phyloP scores from a whole-genome alignment of 92 coral and sea anemone species.

The Heteractis magnifica region DNA sequence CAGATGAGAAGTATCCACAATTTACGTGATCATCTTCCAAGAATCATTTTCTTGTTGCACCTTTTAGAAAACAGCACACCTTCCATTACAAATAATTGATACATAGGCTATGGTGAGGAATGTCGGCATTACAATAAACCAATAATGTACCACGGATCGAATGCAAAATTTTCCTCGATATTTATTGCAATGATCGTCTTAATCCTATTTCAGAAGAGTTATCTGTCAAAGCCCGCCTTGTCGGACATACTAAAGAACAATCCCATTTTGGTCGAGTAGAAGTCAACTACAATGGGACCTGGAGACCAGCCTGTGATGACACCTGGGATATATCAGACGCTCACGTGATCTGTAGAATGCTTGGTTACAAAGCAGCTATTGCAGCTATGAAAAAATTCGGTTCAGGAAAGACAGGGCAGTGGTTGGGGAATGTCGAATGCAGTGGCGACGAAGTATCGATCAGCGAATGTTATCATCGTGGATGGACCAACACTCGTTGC shows the following conservation, averaged over 20 bases:
- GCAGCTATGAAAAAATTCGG: not conserved
- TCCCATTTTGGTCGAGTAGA: not conserved
- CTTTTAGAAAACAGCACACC: no score
- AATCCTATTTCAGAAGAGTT: not conserved
- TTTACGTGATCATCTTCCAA: no score
- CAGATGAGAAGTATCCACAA: no score
- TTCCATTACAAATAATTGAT: no score
- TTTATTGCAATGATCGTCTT: no score
- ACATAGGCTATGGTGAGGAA: no score
- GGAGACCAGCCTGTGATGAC: conserved; percentile 11
- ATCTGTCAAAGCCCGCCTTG: not conserved
- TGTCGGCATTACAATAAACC: no score
- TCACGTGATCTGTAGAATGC: conserved; percentile 10
- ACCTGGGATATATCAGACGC: conserved; percentile 10
- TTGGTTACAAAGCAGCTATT: conserved; percentile 4
- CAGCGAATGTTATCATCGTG: not conserved
- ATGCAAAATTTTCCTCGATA: not conserved
- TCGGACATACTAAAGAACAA: not conserved
- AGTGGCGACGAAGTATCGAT: not conserved
- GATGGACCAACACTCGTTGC: not conserved
- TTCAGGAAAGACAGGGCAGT: not conserved
- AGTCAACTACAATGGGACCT: not conserved
- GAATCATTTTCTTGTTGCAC: no score
- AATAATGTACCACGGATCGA: no score
- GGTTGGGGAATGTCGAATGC: not conserved